Percentiles rank a stretch among this genome's conserved stretches.
phyloP scores from a whole-genome alignment of 2,797 vertebrate genomes.

The Pseudotriccus pelzelni region DNA sequence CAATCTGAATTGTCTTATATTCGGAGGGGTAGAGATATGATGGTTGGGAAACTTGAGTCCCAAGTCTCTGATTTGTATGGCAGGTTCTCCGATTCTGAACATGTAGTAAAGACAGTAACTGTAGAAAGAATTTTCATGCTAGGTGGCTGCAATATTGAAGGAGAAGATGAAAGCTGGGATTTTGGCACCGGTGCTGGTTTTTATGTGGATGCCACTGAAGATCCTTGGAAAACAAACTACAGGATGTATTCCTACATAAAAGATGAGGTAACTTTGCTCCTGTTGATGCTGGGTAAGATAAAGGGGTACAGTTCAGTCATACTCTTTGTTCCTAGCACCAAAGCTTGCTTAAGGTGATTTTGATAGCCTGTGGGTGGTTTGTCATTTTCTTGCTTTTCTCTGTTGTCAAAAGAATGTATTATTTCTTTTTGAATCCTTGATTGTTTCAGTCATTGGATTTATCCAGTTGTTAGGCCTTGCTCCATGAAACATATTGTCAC shows the following conservation, averaged over 20 bases:
- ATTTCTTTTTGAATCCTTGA: neutral
- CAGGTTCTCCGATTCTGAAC: neutral
- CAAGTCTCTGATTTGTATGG: accelerated
- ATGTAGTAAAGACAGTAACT: neutral
- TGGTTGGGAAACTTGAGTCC: neutral
- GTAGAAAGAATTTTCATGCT: neutral
- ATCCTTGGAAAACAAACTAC: slow-evolving; percentile 94
- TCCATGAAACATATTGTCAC: accelerated
- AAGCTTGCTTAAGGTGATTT: neutral
- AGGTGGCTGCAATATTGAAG: slow-evolving; percentile 93
- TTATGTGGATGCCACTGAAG: slow-evolving; percentile 91
- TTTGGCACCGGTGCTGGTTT: slow-evolving; percentile 96
- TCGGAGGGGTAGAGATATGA: neutral
- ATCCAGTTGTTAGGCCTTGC: neutral
- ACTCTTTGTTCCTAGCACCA: neutral
- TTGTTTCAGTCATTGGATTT: neutral
- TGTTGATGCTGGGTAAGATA: neutral
- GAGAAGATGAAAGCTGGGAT: slow-evolving; percentile 96
- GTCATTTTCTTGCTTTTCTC: neutral
- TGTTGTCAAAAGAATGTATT: neutral
- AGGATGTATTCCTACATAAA: slow-evolving; percentile 95
- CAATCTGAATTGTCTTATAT: neutral
- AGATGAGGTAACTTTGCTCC: slow-evolving; percentile 82
- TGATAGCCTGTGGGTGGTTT: neutral
- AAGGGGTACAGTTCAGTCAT: neutral